Conservation (phyloP, 2,113 vertebrate genomes). For the Elaphurus davidianus region DNA sequence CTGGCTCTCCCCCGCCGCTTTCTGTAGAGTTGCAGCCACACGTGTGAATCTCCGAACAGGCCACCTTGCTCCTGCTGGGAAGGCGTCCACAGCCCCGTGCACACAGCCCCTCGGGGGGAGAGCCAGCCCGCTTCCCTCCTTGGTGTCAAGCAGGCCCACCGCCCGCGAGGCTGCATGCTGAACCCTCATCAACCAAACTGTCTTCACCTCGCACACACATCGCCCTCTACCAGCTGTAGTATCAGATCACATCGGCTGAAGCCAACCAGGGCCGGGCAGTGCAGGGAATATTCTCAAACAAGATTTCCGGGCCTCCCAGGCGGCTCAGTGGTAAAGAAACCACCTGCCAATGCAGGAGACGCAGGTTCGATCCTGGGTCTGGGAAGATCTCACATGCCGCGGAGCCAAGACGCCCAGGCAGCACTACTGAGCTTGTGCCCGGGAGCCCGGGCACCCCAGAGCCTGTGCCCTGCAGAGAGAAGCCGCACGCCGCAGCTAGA, state of each 20-base stretch:
- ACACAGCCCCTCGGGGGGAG: background rate
- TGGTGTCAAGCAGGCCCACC: background rate
- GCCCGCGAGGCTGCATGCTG: too few relatives aligned
- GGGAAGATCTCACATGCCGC: background rate
- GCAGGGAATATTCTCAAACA: background rate
- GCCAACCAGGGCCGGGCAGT: background rate
- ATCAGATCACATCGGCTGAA: background rate
- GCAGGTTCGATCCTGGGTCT: background rate
- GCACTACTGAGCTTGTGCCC: background rate
- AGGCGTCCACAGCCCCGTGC: background rate
- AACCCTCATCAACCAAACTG: background rate
- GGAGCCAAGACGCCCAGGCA: background rate
- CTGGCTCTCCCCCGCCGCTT: background rate
- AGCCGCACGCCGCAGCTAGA: fast-evolving
- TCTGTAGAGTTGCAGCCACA: background rate
- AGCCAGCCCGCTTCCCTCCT: background rate
- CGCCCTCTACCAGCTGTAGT: too few relatives aligned
- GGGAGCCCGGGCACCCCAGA: background rate
- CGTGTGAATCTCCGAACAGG: fast-evolving
- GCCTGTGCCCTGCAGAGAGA: background rate
- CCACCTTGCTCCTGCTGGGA: too few relatives aligned
- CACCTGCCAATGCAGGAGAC: background rate
- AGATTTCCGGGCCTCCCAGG: background rate
- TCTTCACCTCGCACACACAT: background rate
- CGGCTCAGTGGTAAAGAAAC: background rate